Evolutionary conservation across 1,140 invertebrate genomes (phyloP).

Genomic region (Drosophila repletoides): DNA sequence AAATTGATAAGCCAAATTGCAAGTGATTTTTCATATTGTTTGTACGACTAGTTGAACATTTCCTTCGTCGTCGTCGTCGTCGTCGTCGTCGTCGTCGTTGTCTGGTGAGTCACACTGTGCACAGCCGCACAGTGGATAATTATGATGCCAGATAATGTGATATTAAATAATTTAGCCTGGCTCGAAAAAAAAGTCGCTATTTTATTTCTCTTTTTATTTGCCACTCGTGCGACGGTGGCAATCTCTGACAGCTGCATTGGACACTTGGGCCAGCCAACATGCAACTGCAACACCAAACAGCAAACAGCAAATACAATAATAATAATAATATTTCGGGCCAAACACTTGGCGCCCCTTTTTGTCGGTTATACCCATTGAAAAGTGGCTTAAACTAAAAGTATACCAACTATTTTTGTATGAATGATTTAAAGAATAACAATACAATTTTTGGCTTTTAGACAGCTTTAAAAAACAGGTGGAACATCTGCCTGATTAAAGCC

Average conservation of each 20-base stretch:
- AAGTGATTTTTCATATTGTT: conserved; percentile 75
- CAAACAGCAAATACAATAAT: neutral
- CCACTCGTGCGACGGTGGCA: conserved; percentile 67
- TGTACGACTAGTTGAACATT: conserved; percentile 25
- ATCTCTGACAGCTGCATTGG: conserved; percentile 73
- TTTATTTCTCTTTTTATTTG: conserved; percentile 61
- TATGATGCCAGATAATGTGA: conserved; percentile 80
- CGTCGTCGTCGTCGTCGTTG: neutral
- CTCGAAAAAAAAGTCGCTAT: conserved; percentile 45
- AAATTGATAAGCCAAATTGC: conserved; percentile 81
- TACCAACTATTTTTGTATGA: too few relatives aligned
- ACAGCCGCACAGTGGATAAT: conserved; percentile 51
- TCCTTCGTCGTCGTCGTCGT: neutral
- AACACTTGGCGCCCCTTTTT: conserved; percentile 58
- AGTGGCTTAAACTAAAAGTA: too few relatives aligned
- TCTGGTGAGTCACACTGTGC: conserved; percentile 49
- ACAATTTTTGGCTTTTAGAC: too few relatives aligned
- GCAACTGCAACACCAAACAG: neutral
- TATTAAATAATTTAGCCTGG: conserved; percentile 61
- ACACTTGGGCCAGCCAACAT: conserved; percentile 45
- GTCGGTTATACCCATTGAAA: too few relatives aligned
- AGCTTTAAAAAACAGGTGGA: too few relatives aligned
- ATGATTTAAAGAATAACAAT: too few relatives aligned
- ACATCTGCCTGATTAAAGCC: too few relatives aligned
- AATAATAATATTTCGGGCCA: conserved; percentile 6